A percentile compares a stretch with the other conserved stretches of the same genome.
phyloP scores from a whole-genome alignment of 2,113 vertebrate genomes.

The Sminthopsis crassicaudata region DNA sequence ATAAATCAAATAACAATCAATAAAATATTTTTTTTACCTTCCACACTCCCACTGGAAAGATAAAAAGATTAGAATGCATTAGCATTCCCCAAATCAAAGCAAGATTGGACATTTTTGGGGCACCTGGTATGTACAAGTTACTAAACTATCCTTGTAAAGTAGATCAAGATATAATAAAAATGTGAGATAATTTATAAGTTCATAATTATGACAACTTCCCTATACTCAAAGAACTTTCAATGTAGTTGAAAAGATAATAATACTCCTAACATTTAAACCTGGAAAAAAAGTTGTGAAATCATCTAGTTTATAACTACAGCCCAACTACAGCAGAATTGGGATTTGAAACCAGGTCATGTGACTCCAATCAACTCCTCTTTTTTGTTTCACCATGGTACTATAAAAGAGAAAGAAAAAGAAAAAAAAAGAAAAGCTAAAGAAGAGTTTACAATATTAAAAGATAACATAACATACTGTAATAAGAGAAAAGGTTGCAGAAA shows the following conservation, averaged over 20 bases:
- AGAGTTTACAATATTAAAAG: background rate
- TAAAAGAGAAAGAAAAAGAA: background rate
- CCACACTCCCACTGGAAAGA: background rate
- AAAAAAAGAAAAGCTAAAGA: background rate
- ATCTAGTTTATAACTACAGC: background rate
- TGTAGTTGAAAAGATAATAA: background rate
- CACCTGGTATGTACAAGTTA: background rate
- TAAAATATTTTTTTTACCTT: background rate
- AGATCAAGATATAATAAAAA: background rate
- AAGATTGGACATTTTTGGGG: accelerated
- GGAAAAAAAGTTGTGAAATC: background rate
- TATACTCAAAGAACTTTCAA: background rate
- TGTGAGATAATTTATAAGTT: background rate
- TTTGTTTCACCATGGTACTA: background rate
- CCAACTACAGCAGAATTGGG: background rate
- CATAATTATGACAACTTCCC: background rate
- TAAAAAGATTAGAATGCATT: background rate
- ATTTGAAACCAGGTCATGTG: background rate
- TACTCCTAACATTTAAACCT: background rate
- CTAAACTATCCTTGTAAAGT: background rate
- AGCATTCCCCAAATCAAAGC: background rate
- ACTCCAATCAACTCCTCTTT: background rate
- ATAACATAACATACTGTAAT: background rate
- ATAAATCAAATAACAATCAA: background rate
- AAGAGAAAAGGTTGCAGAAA: background rate